Conservation (phyloP, 2,797 vertebrate genomes). For the Phataginus tetradactyla region DNA sequence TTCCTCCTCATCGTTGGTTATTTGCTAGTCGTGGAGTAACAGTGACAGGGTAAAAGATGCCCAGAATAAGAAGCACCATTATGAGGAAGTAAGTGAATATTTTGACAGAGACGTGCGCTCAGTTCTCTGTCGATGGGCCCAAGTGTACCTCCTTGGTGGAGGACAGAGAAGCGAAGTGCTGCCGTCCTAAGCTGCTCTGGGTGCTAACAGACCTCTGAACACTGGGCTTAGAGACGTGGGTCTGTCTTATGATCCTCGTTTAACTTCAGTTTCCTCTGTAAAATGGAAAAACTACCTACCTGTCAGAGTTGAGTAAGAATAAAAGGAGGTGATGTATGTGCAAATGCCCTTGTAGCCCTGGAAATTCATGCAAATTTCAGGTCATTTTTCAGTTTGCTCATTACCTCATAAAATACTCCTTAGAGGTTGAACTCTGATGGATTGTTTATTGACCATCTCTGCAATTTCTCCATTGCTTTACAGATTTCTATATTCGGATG, state of each 20-base stretch:
- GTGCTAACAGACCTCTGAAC: not conserved
- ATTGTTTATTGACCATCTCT: conserved; percentile 15
- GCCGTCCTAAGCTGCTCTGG: not conserved
- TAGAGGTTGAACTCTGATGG: not conserved
- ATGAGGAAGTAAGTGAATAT: not conserved
- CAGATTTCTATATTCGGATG: conserved; percentile 91
- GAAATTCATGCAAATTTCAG: not conserved
- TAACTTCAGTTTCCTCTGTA: not conserved
- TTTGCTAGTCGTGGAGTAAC: not conserved
- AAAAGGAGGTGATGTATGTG: not conserved
- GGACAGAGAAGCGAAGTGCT: not conserved
- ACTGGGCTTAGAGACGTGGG: not conserved
- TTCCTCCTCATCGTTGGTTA: no score
- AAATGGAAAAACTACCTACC: not conserved
- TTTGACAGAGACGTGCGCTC: not conserved
- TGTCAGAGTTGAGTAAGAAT: not conserved
- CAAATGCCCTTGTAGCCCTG: not conserved
- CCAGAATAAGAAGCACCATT: not conserved
- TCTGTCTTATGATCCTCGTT: not conserved
- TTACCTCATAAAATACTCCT: conserved; percentile 1
- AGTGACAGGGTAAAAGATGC: not conserved
- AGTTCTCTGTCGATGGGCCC: not conserved
- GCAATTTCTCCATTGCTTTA: conserved; percentile 76
- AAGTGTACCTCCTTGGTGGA: not conserved
- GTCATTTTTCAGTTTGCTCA: not conserved